Conservation (phyloP, 1,140 invertebrate species). For the Cydia amplana region DNA sequence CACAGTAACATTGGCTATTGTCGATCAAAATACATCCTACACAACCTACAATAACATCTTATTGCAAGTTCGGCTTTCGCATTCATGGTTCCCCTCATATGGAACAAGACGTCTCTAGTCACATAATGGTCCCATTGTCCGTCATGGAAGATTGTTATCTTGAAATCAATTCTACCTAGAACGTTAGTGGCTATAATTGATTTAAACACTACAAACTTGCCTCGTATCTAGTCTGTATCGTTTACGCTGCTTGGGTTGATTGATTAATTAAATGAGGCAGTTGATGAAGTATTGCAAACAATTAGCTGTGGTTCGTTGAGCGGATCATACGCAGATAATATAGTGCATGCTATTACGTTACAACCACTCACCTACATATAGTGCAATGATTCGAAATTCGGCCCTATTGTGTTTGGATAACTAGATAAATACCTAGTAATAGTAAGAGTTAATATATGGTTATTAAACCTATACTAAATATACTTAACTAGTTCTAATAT, state of each 20-base stretch:
- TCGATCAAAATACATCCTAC: conserved; percentile 31
- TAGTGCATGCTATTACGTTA: background rate
- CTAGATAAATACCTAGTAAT: background rate
- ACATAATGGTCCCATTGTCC: conserved; percentile 53
- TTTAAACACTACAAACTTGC: conserved; percentile 50
- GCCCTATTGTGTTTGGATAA: background rate
- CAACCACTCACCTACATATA: background rate
- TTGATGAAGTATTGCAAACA: conserved; percentile 12
- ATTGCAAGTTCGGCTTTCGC: conserved; percentile 49
- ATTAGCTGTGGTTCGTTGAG: background rate
- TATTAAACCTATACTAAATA: too few relatives aligned
- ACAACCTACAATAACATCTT: conserved; percentile 49
- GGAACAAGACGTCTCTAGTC: conserved; percentile 54
- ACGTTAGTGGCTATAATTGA: conserved; percentile 57
- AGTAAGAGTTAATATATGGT: too few relatives aligned
- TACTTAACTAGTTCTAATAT: too few relatives aligned
- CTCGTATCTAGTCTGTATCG: background rate
- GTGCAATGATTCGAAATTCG: background rate
- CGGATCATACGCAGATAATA: conserved; percentile 1
- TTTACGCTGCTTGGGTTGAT: conserved; percentile 26
- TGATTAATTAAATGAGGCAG: conserved; percentile 23
- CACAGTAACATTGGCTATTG: conserved; percentile 26
- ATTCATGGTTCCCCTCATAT: conserved; percentile 43
- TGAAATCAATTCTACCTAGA: conserved; percentile 53
- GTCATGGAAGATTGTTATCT: conserved; percentile 58